These are phyloP conservation scores for Listrodromus nycthemerus DNA, from an alignment of 2,888 invertebrate genomes.

Conservation along the genomic window DNA sequence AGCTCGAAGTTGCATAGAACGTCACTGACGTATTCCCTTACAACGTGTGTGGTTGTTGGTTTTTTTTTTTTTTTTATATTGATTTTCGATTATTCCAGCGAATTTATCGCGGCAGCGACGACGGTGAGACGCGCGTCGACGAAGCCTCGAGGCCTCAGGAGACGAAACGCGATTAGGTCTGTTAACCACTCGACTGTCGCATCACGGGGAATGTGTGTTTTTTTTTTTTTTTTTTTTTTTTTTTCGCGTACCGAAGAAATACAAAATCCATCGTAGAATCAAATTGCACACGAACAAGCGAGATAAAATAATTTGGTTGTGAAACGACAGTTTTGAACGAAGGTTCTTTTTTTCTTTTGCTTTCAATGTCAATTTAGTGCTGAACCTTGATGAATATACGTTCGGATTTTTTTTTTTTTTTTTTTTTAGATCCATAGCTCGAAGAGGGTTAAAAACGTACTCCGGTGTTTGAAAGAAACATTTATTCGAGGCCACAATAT, in stretches of 20 bases:
- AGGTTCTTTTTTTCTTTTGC: too few relatives aligned
- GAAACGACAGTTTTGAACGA: too few relatives aligned
- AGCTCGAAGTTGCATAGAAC: too few relatives aligned
- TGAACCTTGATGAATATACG: background rate
- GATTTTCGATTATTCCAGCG: conserved; percentile 75
- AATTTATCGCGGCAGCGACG: conserved; percentile 75
- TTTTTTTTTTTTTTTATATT: background rate
- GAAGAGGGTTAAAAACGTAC: background rate
- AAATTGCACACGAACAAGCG: too few relatives aligned
- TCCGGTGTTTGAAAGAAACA: background rate
- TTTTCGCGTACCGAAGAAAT: background rate
- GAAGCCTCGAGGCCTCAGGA: conserved; percentile 79
- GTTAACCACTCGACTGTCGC: conserved; percentile 69
- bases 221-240: conserved; percentile 22
- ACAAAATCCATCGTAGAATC: background rate
- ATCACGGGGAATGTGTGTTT: conserved; percentile 24
- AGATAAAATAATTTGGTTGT: too few relatives aligned
- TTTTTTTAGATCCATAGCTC: background rate
- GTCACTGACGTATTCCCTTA: conserved; percentile 25
- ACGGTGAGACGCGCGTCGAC: conserved; percentile 68
- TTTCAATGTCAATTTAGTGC: too few relatives aligned
- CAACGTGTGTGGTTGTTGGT: background rate
- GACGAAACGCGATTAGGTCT: conserved; percentile 83
- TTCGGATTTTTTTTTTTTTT: background rate
- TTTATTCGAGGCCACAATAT: conserved; percentile 22